A percentile compares a stretch with the other conserved stretches of the same genome.
These are phyloP conservation scores for Papilio polytes DNA, from an alignment of 1,140 invertebrate species.

Conservation along the genomic window DNA sequence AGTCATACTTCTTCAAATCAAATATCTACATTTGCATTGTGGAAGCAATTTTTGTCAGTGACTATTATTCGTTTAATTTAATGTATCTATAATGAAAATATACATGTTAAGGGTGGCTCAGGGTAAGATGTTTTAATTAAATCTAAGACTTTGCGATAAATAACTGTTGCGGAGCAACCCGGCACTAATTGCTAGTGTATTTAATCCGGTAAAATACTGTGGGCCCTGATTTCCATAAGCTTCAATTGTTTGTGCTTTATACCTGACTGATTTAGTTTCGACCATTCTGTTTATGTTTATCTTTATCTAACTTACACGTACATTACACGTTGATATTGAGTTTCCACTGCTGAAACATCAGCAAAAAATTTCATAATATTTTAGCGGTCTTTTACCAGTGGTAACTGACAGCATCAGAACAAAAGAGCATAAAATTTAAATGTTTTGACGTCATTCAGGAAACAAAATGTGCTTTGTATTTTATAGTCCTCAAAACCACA, in stretches of 20 bases:
- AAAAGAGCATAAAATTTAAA: not conserved
- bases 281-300: conserved; percentile 65
- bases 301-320: conserved; percentile 49
- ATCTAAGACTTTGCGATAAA: conserved; percentile 80
- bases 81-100: conserved; percentile 58
- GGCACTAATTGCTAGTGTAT: conserved; percentile 82
- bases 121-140: conserved; percentile 83
- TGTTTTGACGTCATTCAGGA: not conserved
- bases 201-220: conserved; percentile 81
- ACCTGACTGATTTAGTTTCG: conserved; percentile 76
- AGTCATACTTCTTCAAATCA: no score
- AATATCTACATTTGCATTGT: not conserved
- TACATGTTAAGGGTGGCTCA: conserved; percentile 66
- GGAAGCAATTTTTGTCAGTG: conserved; percentile 40
- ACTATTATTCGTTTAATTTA: conserved; percentile 66
- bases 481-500: not conserved
- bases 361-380: no score
- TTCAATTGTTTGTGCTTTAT: conserved; percentile 78
- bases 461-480: conserved; percentile 4
- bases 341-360: no score
- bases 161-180: conserved; percentile 68
- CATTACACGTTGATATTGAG: no score
- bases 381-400: no score
- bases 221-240: conserved; percentile 81
- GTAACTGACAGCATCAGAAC: no score